Conservation (phyloP, 2,113 vertebrate species). For the Cheilinus undulatus region DNA sequence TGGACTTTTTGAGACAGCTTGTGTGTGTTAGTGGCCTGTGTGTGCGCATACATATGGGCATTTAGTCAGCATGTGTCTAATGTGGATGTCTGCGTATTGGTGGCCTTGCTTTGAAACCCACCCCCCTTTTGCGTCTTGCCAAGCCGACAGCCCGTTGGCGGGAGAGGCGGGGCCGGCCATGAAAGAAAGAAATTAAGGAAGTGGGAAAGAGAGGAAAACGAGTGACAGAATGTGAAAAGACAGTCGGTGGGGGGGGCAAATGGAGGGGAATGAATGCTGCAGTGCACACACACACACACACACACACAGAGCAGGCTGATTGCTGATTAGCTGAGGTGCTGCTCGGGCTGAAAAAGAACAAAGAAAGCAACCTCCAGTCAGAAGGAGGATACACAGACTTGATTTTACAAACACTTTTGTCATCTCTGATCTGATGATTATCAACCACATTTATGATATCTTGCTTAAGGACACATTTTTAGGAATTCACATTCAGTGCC, state of each 20-base stretch:
- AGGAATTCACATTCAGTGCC: too few species aligned
- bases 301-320: conserved; percentile 30
- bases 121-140: conserved; percentile 23
- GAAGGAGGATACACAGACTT: background rate
- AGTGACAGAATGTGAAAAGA: conserved; percentile 56
- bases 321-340: conserved; percentile 51
- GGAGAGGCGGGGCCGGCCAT: conserved; percentile 15
- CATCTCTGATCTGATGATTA: too few species aligned
- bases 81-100: conserved; percentile 7
- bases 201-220: conserved; percentile 35
- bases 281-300: conserved; percentile 18
- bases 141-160: conserved; percentile 54
- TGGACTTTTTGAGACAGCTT: background rate
- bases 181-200: conserved; percentile 35
- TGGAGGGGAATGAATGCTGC: conserved; percentile 46
- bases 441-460: too few species aligned
- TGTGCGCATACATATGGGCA: conserved; percentile 26
- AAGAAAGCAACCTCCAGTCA: conserved; percentile 8
- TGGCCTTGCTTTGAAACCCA: conserved; percentile 21
- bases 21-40: background rate
- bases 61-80: conserved; percentile 38
- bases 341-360: conserved; percentile 44
- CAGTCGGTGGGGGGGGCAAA: conserved; percentile 8
- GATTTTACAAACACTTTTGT: background rate
- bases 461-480: too few species aligned